Conservation (phyloP, 2,888 invertebrate genomes). For the Steromphala cineraria region DNA sequence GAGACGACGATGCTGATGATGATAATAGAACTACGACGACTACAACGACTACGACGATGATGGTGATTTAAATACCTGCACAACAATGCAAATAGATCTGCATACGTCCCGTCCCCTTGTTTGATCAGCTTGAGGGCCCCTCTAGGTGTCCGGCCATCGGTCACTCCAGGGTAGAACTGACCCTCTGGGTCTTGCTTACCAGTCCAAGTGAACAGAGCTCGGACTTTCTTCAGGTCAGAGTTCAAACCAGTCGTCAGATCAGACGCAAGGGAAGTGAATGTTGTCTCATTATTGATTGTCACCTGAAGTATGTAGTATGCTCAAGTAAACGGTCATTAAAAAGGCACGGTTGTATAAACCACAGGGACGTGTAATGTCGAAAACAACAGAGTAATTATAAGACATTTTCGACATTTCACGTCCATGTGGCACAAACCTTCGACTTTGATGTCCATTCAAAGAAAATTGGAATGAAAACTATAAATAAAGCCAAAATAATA, state of each 20-base stretch:
- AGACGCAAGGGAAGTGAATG: slow-evolving; percentile 28
- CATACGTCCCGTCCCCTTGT: slow-evolving; percentile 39
- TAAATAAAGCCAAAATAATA: too few relatives aligned
- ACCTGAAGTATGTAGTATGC: slow-evolving; percentile 25
- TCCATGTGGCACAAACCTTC: too few relatives aligned
- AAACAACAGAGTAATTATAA: too few relatives aligned
- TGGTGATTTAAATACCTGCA: slow-evolving; percentile 37
- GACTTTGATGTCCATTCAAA: too few relatives aligned
- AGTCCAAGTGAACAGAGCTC: slow-evolving; percentile 46
- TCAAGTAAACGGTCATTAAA: too few relatives aligned
- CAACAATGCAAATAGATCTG: slow-evolving; percentile 43
- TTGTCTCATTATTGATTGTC: slow-evolving; percentile 26
- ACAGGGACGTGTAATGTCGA: too few relatives aligned
- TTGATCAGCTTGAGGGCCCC: slow-evolving; percentile 47
- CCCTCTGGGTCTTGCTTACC: slow-evolving; percentile 39
- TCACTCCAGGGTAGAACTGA: slow-evolving; percentile 28
- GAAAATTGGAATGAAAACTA: too few relatives aligned
- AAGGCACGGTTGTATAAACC: too few relatives aligned
- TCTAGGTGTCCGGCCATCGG: slow-evolving; percentile 37
- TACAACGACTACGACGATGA: too few relatives aligned
- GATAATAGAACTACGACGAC: too few relatives aligned
- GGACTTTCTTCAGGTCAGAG: slow-evolving; percentile 39
- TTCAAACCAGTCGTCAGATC: slow-evolving; percentile 34
- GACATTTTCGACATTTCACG: too few relatives aligned
- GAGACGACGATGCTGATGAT: too few relatives aligned